Evolutionary conservation across 2,113 vertebrate genomes (phyloP), one percentile per base, ranked within the genome.

Genomic region (Gyps fulvus): DNA sequence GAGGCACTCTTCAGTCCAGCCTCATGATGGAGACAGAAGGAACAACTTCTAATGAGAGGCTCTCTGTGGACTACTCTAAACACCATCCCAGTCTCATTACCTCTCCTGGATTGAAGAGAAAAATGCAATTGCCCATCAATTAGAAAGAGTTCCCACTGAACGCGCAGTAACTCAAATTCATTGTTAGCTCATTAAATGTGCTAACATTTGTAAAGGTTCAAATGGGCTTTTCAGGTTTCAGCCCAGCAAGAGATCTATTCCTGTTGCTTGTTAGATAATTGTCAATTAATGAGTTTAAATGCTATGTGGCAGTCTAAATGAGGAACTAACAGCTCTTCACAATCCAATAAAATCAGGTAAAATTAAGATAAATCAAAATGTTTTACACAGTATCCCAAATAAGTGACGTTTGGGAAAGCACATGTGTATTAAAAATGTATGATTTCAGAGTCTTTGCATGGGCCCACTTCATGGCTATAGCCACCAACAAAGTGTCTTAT

Each of bases 211-310:
- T 66, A 94, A 95, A 89, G 77, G 80, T 94, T 96, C 77, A 94
- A 84, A 97, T 84, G 76, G 89, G 74, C 71, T 91, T 91, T 80
- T 84, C 80, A 91, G 94, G 59, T 81, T 93, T 71, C 90, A 92
- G 73, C 90, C 66, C 91, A 95, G 90, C 86, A 92, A 97, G 93
- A 82, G 32, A 76, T 40, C 81, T 81, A n/a, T 70, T 87, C 80
- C 77, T 93, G 45, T 72, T 86, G 72, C 86, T 92, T 77, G 81
- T 70, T 92, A 86, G 82, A 43, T 94, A 95, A 96, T 83, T 95
- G 69, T 89, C 90, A 90, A 92, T 97, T 95, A 95, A 95, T 90
- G 90, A 78, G 57, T 83, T 92, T 66, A 92, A 94, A 85, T 94
- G 82, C 87, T 88, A 32, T 66, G 83, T 94, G 91, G 90, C 67